A percentile compares a stretch with the other conserved stretches of the same genome.
Evolutionary conservation across 37 sponge, comb jelly and placozoan species (phyloP).

Genomic region (Beroe forskalii): DNA sequence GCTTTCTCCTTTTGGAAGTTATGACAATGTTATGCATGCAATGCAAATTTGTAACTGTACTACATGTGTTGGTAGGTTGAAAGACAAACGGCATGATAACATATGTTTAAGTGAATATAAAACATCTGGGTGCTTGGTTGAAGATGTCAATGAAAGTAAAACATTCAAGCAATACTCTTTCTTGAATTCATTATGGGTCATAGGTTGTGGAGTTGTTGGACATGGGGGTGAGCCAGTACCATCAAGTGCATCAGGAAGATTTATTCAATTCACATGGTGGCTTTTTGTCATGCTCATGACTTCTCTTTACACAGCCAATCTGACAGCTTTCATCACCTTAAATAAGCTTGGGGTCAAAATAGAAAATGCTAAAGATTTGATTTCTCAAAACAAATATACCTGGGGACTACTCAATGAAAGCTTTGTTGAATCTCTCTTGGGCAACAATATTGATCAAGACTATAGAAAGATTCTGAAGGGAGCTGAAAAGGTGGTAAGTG

Average conservation of each 20-base stretch:
- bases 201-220: neutral
- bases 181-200: constrained; percentile 11
- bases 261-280: constrained; percentile 29
- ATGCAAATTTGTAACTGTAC: neutral
- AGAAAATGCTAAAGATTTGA: constrained; percentile 9
- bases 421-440: constrained; percentile 8
- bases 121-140: neutral
- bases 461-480: constrained; percentile 6
- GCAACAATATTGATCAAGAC: constrained; percentile 3
- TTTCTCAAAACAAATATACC: neutral
- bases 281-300: constrained; percentile 60
- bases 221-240: constrained; percentile 36
- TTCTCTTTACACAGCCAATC: constrained; percentile 32
- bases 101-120: neutral
- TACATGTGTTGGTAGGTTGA: neutral
- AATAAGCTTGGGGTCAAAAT: constrained; percentile 4
- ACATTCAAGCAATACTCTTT: neutral
- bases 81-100: neutral
- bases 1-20: neutral
- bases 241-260: neutral
- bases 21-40: neutral
- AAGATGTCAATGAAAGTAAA: neutral
- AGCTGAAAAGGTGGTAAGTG: neutral
- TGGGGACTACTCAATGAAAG: constrained; percentile 22
- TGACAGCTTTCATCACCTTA: constrained; percentile 48